These are phyloP conservation scores for Gortyna flavago DNA, from an alignment of 2,888 invertebrate genomes.

Conservation along the genomic window DNA sequence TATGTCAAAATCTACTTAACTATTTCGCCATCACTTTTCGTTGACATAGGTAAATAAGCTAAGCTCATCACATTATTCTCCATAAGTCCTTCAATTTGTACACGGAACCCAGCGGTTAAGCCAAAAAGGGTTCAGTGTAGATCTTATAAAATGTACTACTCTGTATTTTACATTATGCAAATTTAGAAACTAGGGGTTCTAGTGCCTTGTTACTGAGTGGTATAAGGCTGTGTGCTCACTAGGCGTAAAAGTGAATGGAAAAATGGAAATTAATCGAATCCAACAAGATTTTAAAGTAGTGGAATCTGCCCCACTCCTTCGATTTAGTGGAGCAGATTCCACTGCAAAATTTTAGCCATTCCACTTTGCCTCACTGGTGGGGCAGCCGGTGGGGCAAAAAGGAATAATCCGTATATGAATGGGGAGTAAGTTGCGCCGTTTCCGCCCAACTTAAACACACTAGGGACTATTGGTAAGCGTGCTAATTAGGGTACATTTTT, in stretches of 20 bases:
- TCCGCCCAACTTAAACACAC: neutral
- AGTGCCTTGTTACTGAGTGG: slow-evolving; percentile 31
- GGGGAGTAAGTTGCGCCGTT: neutral
- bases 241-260: neutral
- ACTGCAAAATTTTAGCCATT: no score
- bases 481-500: neutral
- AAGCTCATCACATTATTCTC: slow-evolving; percentile 22
- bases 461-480: neutral
- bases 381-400: no score
- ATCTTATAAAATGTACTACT: slow-evolving; percentile 41
- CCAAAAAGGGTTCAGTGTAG: slow-evolving; percentile 40
- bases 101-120: slow-evolving; percentile 26
- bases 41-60: slow-evolving; percentile 5
- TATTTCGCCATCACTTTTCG: neutral
- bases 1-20: neutral
- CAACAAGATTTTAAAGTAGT: no score
- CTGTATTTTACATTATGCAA: slow-evolving; percentile 51
- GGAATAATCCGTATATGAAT: neutral
- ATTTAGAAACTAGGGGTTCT: slow-evolving; percentile 3
- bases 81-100: slow-evolving; percentile 9
- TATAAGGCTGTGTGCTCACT: slow-evolving; percentile 5
- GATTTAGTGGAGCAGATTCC: no score
- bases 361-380: no score
- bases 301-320: no score
- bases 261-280: neutral